These are phyloP conservation scores for Macquaria australasica DNA, from an alignment of 2,113 vertebrate species.

Conservation along the genomic window DNA sequence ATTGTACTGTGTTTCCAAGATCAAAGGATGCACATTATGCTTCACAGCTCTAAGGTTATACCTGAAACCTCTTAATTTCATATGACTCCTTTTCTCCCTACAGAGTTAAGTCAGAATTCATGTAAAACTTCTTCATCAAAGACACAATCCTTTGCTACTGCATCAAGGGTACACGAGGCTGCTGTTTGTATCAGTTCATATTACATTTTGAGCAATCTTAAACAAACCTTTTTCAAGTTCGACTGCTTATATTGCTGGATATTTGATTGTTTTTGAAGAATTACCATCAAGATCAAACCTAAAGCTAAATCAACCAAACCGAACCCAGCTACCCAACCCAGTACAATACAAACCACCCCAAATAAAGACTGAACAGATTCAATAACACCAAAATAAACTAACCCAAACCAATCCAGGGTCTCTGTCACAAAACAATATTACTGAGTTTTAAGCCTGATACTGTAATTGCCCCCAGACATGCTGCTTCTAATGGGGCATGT, in stretches of 20 bases:
- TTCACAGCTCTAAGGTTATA: not conserved
- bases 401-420: not conserved
- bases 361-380: not conserved
- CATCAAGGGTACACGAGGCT: not conserved
- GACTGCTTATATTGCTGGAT: not conserved
- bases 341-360: not conserved
- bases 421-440: not conserved
- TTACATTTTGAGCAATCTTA: not conserved
- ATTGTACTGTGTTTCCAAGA: not conserved
- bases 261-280: not conserved
- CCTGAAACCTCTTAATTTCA: not conserved
- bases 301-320: not conserved
- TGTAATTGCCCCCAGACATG: not conserved
- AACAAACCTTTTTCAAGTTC: not conserved
- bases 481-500: not conserved
- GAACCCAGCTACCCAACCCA: not conserved
- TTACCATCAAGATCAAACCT: not conserved
- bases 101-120: not conserved
- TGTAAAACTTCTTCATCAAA: not conserved
- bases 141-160: not conserved
- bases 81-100: not conserved
- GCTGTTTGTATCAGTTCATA: not conserved
- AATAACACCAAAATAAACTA: not conserved
- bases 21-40: conserved; percentile 9
- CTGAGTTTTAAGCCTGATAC: not conserved